phyloP scores from a whole-genome alignment of 64 coral and sea anemone genomes.

The Catalaphyllia jardinei region DNA sequence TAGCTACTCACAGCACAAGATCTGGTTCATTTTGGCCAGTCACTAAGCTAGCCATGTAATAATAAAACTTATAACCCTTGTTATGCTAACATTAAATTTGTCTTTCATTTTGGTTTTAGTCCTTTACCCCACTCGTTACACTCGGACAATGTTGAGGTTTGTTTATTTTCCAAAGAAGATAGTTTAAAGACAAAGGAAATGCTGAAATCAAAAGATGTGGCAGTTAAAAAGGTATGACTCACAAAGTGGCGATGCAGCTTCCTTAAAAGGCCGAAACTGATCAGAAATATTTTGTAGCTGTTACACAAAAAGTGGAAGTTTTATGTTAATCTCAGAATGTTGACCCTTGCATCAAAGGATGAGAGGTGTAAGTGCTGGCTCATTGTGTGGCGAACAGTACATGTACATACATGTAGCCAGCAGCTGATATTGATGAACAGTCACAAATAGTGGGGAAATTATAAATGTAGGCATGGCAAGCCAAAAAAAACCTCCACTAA shows the following conservation, averaged over 20 bases:
- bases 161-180: conserved; percentile 80
- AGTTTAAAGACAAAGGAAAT: conserved; percentile 70
- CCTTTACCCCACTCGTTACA: conserved; percentile 71
- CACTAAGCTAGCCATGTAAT: too few species aligned
- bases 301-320: not conserved
- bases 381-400: not conserved
- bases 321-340: too few species aligned
- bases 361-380: too few species aligned
- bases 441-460: too few species aligned
- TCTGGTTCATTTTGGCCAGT: too few species aligned
- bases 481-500: too few species aligned
- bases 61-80: too few species aligned
- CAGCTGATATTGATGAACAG: too few species aligned
- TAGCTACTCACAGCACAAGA: too few species aligned
- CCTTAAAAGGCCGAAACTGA: not conserved
- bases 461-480: too few species aligned
- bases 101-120: conserved; percentile 26
- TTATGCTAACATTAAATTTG: not conserved
- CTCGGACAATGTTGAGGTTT: conserved; percentile 76
- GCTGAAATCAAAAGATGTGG: conserved; percentile 75
- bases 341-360: too few species aligned
- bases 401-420: too few species aligned
- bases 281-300: not conserved
- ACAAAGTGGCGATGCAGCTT: not conserved
- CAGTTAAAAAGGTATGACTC: conserved; percentile 73